Percentiles rank a stretch among this genome's conserved stretches.
Evolutionary conservation across 1,140 invertebrate genomes (phyloP).

Genomic region (Calycopis cecrops): DNA sequence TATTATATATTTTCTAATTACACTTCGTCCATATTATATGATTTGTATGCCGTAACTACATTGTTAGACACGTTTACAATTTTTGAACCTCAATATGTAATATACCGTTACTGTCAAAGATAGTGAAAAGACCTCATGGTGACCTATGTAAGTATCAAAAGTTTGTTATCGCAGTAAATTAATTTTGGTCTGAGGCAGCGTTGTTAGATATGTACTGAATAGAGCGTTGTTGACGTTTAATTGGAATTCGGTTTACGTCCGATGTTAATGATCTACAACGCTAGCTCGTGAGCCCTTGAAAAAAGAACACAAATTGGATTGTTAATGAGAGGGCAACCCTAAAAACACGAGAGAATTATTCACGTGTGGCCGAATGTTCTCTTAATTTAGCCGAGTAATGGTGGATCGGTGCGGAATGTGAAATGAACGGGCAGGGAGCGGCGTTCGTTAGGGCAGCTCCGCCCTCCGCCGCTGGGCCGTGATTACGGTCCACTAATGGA

Average conservation of each 20-base stretch:
- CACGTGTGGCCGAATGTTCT: slow-evolving; percentile 2
- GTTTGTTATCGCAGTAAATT: too few relatives aligned
- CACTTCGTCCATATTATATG: too few relatives aligned
- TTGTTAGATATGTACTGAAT: not conserved
- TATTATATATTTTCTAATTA: too few relatives aligned
- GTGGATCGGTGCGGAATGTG: slow-evolving; percentile 1
- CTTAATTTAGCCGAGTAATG: slow-evolving; percentile 3
- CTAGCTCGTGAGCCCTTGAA: too few relatives aligned
- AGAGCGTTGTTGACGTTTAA: not conserved
- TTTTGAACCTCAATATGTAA: too few relatives aligned
- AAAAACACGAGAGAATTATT: slow-evolving; percentile 4
- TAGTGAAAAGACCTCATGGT: too few relatives aligned
- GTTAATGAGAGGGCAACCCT: slow-evolving; percentile 5
- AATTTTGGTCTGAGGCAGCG: too few relatives aligned
- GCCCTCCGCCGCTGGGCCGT: not conserved
- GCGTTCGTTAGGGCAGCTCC: slow-evolving; percentile 3
- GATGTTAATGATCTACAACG: not conserved
- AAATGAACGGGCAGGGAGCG: not conserved
- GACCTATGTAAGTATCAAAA: too few relatives aligned
- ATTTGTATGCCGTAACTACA: too few relatives aligned
- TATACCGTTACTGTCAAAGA: too few relatives aligned
- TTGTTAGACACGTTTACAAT: too few relatives aligned
- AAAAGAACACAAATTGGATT: not conserved
- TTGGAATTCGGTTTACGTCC: not conserved
- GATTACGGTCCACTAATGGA: not conserved